Evolutionary conservation across 2,113 vertebrate genomes (phyloP).

Genomic region (Epinephelus fuscoguttatus): DNA sequence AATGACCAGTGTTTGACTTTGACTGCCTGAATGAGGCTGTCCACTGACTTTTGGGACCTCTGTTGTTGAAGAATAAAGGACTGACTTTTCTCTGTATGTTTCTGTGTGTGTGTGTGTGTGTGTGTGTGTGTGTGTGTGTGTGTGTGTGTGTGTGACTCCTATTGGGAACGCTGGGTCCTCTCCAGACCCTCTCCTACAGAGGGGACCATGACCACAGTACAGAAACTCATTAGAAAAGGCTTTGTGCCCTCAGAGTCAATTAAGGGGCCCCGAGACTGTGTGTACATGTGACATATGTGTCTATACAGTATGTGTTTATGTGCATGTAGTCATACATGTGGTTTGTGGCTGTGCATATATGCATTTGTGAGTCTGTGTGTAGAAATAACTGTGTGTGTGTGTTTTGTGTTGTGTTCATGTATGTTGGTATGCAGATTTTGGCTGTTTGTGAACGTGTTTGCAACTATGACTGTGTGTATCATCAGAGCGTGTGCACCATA

Average conservation of each 20-base stretch:
- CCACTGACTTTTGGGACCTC: slow-evolving; percentile 52
- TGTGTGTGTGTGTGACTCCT: slow-evolving; percentile 29
- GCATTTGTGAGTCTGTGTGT: not conserved
- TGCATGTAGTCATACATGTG: not conserved
- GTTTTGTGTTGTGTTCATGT: not conserved
- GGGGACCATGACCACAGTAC: slow-evolving; percentile 22
- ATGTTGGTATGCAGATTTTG: not conserved
- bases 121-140: slow-evolving; percentile 37
- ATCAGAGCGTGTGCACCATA: not conserved
- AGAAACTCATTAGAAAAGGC: slow-evolving; percentile 70
- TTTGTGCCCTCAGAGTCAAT: slow-evolving; percentile 66
- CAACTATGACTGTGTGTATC: not conserved
- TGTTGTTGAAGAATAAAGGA: slow-evolving; percentile 37
- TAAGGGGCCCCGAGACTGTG: slow-evolving; percentile 30
- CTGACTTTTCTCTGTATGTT: slow-evolving; percentile 30
- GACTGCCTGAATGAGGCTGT: slow-evolving; percentile 61
- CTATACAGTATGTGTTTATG: slow-evolving; percentile 13
- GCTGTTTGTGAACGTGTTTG: not conserved
- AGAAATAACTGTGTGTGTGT: not conserved
- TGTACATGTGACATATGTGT: slow-evolving; percentile 32
- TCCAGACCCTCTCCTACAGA: slow-evolving; percentile 65
- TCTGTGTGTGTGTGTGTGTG: slow-evolving; percentile 28
- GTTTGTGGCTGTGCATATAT: not conserved
- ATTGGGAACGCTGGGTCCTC: slow-evolving; percentile 56
- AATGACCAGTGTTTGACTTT: slow-evolving; percentile 63